Evolutionary conservation across 2,113 vertebrate species (phyloP).

Genomic region (Pterocles orientalis): DNA sequence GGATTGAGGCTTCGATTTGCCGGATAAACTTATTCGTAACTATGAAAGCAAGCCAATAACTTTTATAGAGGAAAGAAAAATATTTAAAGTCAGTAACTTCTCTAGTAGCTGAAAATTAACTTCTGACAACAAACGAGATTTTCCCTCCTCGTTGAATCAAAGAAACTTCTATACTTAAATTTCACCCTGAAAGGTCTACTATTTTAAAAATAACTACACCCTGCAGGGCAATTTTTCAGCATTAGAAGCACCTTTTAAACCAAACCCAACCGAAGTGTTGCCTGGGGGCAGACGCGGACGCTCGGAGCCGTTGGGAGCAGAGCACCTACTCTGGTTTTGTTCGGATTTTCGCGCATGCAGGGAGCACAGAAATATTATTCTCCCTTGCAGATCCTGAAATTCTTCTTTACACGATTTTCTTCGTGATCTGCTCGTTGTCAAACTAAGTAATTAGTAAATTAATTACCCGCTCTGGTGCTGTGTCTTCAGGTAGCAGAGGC

Average conservation of each 20-base stretch:
- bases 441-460: background rate
- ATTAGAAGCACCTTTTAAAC: background rate
- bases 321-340: background rate
- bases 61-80: constrained; percentile 33
- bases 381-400: background rate
- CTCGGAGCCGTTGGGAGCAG: background rate
- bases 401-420: background rate
- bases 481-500: background rate
- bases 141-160: background rate
- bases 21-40: background rate
- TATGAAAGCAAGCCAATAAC: background rate
- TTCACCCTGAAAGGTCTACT: background rate
- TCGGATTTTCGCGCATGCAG: background rate
- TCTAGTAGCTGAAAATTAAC: constrained; percentile 5
- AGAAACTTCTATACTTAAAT: background rate
- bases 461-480: background rate
- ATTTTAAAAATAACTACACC: background rate
- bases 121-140: background rate
- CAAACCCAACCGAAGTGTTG: background rate
- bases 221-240: background rate
- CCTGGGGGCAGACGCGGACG: background rate
- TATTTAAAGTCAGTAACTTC: background rate
- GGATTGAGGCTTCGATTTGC: background rate
- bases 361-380: background rate
- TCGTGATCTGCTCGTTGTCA: background rate